phyloP scores from a whole-genome alignment of 64 coral and sea anemone genomes.

The Orbicella faveolata region DNA sequence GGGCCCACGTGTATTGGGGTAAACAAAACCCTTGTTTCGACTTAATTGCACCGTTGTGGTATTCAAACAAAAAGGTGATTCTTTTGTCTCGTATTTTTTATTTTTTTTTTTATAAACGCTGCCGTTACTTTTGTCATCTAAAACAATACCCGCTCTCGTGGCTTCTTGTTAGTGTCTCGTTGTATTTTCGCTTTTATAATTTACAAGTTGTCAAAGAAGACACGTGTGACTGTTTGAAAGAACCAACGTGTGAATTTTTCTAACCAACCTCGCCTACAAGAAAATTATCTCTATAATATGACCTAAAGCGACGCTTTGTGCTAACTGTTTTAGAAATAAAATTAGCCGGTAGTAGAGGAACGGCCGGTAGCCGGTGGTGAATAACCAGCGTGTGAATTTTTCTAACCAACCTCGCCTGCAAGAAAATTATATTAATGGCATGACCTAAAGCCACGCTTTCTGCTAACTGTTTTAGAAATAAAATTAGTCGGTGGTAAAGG shows the following conservation, averaged over 20 bases:
- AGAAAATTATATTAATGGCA: no score
- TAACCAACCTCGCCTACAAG: not conserved
- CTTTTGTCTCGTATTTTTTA: not conserved
- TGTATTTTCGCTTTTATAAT: not conserved
- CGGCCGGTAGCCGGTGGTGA: not conserved
- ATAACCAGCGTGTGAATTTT: not conserved
- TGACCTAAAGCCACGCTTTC: no score
- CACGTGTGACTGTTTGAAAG: not conserved
- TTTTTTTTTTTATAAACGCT: not conserved
- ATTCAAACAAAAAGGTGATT: not conserved
- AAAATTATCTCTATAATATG: not conserved
- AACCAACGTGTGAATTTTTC: not conserved
- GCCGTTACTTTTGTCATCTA: constrained; percentile 1
- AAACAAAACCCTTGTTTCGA: constrained; percentile 1
- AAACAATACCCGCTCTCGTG: not conserved
- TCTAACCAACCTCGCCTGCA: no score
- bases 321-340: no score
- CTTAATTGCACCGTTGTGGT: not conserved
- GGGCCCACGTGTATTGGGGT: not conserved
- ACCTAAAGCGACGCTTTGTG: no score
- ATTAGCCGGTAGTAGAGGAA: no score
- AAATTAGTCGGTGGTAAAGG: no score
- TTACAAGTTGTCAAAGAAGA: not conserved
- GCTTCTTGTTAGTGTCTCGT: not conserved
- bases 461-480: no score